Conservation (phyloP, 1,140 invertebrate genomes). For the Zaprionus tsacasi region DNA sequence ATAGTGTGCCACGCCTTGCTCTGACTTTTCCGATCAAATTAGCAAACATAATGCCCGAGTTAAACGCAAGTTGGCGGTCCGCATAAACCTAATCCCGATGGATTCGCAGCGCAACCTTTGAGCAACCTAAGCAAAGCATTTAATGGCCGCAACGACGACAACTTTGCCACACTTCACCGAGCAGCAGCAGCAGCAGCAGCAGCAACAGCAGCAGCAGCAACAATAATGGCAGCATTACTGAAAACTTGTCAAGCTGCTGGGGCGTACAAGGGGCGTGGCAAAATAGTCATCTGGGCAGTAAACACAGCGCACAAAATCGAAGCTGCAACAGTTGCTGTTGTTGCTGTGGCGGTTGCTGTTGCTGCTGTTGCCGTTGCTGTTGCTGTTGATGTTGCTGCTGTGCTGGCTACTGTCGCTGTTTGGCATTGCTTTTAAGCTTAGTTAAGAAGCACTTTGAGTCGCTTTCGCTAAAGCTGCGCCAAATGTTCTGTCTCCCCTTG, state of each 20-base stretch:
- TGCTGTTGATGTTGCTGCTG: conserved; percentile 22
- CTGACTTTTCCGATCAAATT: neutral
- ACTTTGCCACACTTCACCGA: conserved; percentile 58
- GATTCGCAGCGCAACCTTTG: conserved; percentile 37
- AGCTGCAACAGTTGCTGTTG: conserved; percentile 33
- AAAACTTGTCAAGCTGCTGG: conserved; percentile 45
- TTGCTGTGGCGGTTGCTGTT: conserved; percentile 22
- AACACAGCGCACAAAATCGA: conserved; percentile 54
- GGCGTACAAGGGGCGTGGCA: conserved; percentile 10
- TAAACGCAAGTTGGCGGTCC: conserved; percentile 22
- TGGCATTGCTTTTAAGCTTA: conserved; percentile 75
- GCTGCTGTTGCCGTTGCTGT: neutral
- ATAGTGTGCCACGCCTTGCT: neutral
- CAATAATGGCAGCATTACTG: conserved; percentile 28
- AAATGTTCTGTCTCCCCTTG: conserved; percentile 37
- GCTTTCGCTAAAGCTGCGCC: conserved; percentile 66
- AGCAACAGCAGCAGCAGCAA: conserved; percentile 41
- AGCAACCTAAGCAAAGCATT: conserved; percentile 48
- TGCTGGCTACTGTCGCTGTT: conserved; percentile 28
- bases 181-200: conserved; percentile 14
- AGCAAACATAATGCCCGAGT: conserved; percentile 14
- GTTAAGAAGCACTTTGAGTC: conserved; percentile 72
- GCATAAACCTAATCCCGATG: conserved; percentile 33
- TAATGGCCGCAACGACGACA: conserved; percentile 58
- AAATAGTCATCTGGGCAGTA: conserved; percentile 7